These are phyloP conservation scores for Glyphotaelius pellucidus DNA, from an alignment of 2,888 invertebrate species.

Conservation along the genomic window DNA sequence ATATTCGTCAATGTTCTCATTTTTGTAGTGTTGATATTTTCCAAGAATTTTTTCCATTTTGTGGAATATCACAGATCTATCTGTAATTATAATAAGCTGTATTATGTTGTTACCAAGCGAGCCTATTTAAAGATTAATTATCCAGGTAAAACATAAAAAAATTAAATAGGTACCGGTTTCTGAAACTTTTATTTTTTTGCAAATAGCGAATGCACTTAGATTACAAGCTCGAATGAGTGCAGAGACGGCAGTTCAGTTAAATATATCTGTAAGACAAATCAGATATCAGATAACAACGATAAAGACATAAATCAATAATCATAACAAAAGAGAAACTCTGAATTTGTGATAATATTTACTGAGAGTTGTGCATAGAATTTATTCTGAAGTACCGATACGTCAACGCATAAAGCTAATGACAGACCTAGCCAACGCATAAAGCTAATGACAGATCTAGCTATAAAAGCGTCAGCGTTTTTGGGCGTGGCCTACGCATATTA, in stretches of 20 bases:
- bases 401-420: too few species aligned
- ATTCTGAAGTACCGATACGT: background rate
- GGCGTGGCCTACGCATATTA: too few species aligned
- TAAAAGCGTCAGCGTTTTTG: too few species aligned
- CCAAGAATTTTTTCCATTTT: slow-evolving; percentile 79
- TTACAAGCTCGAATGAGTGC: background rate
- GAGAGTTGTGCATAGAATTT: background rate
- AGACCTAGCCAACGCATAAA: too few species aligned
- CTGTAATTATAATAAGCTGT: background rate
- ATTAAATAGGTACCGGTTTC: background rate
- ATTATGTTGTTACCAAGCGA: background rate
- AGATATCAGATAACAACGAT: background rate
- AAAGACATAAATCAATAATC: background rate
- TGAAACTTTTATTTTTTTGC: background rate
- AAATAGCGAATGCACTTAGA: background rate
- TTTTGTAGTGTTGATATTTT: slow-evolving; percentile 81
- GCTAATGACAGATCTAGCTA: too few species aligned
- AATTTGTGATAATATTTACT: background rate
- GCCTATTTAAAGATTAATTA: background rate
- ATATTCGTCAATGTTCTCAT: slow-evolving; percentile 82
- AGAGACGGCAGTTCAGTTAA: background rate
- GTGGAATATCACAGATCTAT: background rate
- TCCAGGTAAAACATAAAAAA: background rate
- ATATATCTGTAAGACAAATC: background rate
- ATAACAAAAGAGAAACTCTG: background rate